Percentiles rank a stretch among this genome's conserved stretches.
These are phyloP conservation scores for Misgurnus mizolepis DNA, from an alignment of 2,113 vertebrate species.

Conservation along the genomic window DNA sequence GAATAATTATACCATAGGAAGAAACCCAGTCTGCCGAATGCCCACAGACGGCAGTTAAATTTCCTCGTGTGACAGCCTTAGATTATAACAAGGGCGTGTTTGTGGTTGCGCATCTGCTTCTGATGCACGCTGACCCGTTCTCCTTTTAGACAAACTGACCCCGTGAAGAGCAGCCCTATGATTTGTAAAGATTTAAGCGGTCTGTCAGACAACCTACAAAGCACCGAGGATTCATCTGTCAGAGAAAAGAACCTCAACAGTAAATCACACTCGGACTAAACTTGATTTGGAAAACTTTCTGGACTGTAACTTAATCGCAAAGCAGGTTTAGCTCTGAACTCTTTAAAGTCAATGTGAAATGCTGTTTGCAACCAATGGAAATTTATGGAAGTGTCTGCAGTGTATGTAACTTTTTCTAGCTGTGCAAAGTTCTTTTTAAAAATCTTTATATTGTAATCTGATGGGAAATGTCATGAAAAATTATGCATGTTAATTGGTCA, in stretches of 20 bases:
- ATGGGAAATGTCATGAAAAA: not conserved
- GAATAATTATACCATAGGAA: constrained; percentile 60
- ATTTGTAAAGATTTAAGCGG: constrained; percentile 42
- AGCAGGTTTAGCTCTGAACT: not conserved
- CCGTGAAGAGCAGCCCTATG: constrained; percentile 29
- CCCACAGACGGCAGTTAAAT: constrained; percentile 55
- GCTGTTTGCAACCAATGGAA: not conserved
- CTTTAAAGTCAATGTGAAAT: not conserved
- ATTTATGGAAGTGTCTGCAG: too few relatives aligned
- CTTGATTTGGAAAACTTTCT: not conserved
- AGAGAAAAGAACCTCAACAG: not conserved
- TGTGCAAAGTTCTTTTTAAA: too few relatives aligned
- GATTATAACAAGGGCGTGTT: constrained; percentile 59
- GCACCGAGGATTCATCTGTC: not conserved
- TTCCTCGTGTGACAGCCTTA: constrained; percentile 62
- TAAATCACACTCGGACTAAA: not conserved
- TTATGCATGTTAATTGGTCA: too few relatives aligned
- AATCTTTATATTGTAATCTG: not conserved
- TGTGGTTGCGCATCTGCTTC: constrained; percentile 33
- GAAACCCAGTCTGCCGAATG: constrained; percentile 32
- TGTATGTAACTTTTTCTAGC: too few relatives aligned
- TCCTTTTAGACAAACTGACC: constrained; percentile 28
- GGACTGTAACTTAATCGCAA: not conserved
- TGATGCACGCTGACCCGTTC: not conserved
- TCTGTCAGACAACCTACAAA: not conserved